Conservation (phyloP, 2,113 vertebrate species). For the Corythornis vintsioides region DNA sequence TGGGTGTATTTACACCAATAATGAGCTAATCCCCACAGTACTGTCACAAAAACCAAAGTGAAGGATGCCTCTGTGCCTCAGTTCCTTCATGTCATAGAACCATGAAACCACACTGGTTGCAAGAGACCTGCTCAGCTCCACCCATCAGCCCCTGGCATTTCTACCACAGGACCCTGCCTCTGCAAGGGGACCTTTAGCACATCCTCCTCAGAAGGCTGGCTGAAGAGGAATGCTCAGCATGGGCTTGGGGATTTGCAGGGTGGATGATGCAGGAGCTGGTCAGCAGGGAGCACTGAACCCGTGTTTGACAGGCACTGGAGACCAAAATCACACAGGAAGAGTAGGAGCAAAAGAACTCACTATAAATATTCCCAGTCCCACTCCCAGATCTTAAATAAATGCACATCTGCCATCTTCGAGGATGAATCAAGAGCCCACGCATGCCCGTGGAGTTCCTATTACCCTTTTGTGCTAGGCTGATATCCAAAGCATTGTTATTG, state of each 20-base stretch:
- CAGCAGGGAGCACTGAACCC: not conserved
- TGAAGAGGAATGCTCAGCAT: accelerated
- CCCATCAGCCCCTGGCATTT: not conserved
- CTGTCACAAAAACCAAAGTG: not conserved
- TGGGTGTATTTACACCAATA: not conserved
- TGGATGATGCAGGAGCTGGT: not conserved
- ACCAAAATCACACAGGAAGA: not conserved
- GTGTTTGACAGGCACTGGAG: accelerated
- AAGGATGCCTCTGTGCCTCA: not conserved
- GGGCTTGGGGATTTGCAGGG: not conserved
- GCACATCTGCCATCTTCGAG: conserved; percentile 50
- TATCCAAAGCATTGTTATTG: conserved; percentile 64
- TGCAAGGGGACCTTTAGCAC: not conserved
- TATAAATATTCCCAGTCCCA: conserved; percentile 10
- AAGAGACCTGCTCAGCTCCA: not conserved
- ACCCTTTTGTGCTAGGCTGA: conserved; percentile 61
- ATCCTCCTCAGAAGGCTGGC: too few relatives aligned
- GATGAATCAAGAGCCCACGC: conserved; percentile 61
- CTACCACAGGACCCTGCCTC: accelerated
- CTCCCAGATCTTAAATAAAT: conserved; percentile 37
- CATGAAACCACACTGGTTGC: too few relatives aligned
- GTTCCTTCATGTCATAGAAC: not conserved
- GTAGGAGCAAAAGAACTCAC: conserved; percentile 19
- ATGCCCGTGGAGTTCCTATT: conserved; percentile 41
- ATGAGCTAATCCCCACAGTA: not conserved